Conservation (phyloP, 64 coral and sea anemone genomes). For the Montipora foliosa region DNA sequence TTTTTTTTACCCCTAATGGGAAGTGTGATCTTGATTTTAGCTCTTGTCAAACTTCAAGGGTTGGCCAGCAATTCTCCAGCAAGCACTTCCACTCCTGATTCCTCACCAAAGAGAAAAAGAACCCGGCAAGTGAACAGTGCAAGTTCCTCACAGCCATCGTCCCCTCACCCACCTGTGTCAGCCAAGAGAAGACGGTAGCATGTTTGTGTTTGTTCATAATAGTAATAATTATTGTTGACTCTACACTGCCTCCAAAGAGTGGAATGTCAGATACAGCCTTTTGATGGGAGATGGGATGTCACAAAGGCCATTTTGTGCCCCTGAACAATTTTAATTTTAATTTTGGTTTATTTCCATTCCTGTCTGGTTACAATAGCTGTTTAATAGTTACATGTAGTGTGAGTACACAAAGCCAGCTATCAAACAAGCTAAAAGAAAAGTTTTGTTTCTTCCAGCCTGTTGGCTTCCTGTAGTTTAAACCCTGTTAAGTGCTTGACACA, state of each 20-base stretch:
- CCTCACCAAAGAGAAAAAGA: constrained; percentile 98
- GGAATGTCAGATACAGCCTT: not conserved
- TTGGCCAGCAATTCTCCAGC: constrained; percentile 75
- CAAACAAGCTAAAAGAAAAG: no score
- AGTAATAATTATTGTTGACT: not conserved
- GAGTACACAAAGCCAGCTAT: no score
- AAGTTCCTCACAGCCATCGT: constrained; percentile 95
- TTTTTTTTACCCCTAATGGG: constrained; percentile 10
- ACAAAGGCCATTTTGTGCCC: not conserved
- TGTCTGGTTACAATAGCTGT: no score
- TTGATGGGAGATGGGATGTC: no score
- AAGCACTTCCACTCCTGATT: constrained; percentile 92
- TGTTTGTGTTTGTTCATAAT: not conserved
- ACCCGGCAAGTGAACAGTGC: constrained; percentile 94
- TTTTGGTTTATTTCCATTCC: no score
- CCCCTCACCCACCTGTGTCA: constrained; percentile 89
- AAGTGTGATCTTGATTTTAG: constrained; percentile 52
- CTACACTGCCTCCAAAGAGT: not conserved
- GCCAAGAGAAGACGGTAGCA: constrained; percentile 92
- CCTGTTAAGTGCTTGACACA: no score
- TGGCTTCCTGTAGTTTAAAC: no score
- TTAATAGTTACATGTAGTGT: no score
- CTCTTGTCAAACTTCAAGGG: constrained; percentile 94
- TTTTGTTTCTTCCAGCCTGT: no score
- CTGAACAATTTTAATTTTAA: no score